Evolutionary conservation across 64 coral and sea anemone genomes (phyloP).

Genomic region (Acropora tenuis): DNA sequence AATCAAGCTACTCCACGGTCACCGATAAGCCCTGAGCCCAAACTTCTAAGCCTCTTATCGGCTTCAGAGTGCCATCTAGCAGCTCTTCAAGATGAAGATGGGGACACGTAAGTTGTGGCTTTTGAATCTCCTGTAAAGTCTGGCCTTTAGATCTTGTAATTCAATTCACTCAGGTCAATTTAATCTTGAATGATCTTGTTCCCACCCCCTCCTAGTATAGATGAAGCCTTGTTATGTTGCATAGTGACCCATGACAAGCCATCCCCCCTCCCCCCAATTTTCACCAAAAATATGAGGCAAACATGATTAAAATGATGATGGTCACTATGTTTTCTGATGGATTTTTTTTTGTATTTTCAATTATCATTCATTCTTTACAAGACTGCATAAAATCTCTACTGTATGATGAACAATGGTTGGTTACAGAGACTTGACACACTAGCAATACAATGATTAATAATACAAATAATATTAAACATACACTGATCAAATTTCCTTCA

Average conservation of each 20-base stretch:
- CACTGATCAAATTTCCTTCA: too few species aligned
- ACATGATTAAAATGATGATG: neutral
- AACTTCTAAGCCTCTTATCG: constrained; percentile 79
- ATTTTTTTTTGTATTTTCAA: too few species aligned
- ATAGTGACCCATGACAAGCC: too few species aligned
- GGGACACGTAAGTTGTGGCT: constrained; percentile 89
- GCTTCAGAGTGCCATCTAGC: constrained; percentile 90
- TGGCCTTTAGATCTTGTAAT: neutral
- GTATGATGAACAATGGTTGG: too few species aligned
- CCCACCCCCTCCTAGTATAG: neutral
- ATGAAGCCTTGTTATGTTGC: neutral
- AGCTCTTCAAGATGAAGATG: constrained; percentile 95
- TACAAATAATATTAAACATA: too few species aligned
- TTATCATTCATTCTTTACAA: too few species aligned
- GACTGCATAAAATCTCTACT: too few species aligned
- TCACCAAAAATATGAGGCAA: neutral
- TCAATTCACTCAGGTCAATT: neutral
- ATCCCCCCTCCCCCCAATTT: too few species aligned
- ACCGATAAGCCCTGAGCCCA: constrained; percentile 39
- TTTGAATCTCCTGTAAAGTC: neutral
- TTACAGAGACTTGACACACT: too few species aligned
- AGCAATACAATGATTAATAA: too few species aligned
- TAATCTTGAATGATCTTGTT: neutral
- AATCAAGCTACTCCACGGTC: neutral
- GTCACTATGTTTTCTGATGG: too few species aligned